These are phyloP conservation scores for Elysia crispata DNA, from an alignment of 2,888 invertebrate species.

Conservation along the genomic window DNA sequence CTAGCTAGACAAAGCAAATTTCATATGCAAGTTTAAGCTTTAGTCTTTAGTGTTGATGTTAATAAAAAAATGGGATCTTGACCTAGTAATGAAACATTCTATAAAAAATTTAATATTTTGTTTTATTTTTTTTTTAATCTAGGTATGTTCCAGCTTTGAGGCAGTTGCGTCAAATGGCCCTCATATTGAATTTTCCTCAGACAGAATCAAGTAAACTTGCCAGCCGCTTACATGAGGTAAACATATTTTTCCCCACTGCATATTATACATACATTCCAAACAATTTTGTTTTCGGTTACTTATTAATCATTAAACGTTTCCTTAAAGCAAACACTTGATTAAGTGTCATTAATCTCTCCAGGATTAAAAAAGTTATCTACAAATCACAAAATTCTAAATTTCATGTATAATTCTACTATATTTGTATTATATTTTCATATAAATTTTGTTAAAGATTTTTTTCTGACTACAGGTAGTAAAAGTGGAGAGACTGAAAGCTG, in stretches of 20 bases:
- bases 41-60: too few relatives aligned
- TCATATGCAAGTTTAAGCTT: background rate
- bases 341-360: too few relatives aligned
- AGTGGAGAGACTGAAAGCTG: slow-evolving; percentile 84
- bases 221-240: slow-evolving; percentile 80
- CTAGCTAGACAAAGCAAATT: background rate
- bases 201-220: slow-evolving; percentile 80
- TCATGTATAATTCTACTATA: too few relatives aligned
- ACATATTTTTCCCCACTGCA: background rate
- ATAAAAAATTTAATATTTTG: background rate
- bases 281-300: too few relatives aligned
- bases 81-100: background rate
- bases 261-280: too few relatives aligned
- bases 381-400: too few relatives aligned
- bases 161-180: slow-evolving; percentile 86
- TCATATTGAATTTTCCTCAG: slow-evolving; percentile 82
- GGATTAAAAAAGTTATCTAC: too few relatives aligned
- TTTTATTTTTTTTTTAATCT: slow-evolving; percentile 16
- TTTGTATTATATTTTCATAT: background rate
- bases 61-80: too few relatives aligned
- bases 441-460: background rate
- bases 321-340: too few relatives aligned
- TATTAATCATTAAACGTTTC: too few relatives aligned
- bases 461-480: slow-evolving; percentile 72
- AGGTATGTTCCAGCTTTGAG: slow-evolving; percentile 86